Conservation (phyloP, 2,888 invertebrate genomes). For the Chironomus riparius region DNA sequence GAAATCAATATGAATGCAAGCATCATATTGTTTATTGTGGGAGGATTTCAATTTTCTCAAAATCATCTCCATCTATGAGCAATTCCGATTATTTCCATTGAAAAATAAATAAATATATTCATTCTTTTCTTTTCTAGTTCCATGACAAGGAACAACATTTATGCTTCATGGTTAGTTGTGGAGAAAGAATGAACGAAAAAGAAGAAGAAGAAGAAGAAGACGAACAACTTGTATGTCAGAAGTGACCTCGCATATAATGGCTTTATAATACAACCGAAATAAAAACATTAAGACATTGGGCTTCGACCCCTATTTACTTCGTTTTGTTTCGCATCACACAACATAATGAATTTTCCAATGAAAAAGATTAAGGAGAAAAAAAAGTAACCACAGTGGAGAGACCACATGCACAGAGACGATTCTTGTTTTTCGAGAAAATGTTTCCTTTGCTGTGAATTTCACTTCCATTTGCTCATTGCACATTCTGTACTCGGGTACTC, state of each 20-base stretch:
- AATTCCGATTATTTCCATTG: neutral
- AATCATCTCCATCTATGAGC: neutral
- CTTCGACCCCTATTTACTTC: neutral
- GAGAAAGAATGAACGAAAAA: neutral
- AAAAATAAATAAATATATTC: neutral
- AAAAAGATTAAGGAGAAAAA: conserved; percentile 24
- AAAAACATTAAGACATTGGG: conserved; percentile 24
- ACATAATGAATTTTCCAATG: conserved; percentile 17
- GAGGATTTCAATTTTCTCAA: neutral
- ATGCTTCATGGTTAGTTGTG: neutral
- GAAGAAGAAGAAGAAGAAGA: neutral
- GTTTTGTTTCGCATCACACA: neutral
- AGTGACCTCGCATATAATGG: conserved; percentile 21
- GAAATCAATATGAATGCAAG: neutral
- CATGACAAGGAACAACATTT: too few relatives aligned
- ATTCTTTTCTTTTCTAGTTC: neutral
- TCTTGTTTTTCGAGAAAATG: neutral
- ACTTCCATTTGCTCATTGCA: neutral
- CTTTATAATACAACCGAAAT: conserved; percentile 24
- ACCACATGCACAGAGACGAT: conserved; percentile 7
- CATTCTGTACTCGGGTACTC: neutral
- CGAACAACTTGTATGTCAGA: neutral
- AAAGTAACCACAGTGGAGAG: conserved; percentile 13
- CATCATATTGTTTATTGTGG: neutral
- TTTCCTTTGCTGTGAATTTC: neutral